A percentile compares a stretch with the other conserved stretches of the same genome.
phyloP scores from a whole-genome alignment of 2,888 invertebrate species.

The Philopedon plagiatum region DNA sequence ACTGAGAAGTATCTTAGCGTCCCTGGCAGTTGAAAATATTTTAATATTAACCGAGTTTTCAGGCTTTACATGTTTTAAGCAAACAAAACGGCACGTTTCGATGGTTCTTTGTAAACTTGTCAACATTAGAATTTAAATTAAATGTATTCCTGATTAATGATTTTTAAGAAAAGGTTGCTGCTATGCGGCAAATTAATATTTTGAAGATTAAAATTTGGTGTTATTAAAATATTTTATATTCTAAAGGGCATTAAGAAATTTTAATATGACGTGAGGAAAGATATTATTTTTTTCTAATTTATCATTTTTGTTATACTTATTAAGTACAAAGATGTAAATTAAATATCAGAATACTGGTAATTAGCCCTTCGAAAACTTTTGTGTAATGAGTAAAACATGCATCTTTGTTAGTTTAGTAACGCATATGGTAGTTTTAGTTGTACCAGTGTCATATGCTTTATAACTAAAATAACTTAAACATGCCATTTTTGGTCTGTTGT shows the following conservation, averaged over 20 bases:
- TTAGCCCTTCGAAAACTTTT: no score
- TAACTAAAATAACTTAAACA: no score
- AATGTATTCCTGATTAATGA: neutral
- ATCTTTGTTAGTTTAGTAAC: no score
- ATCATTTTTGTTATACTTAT: no score
- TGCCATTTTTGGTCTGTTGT: no score
- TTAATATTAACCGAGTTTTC: conserved; percentile 6
- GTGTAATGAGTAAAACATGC: no score
- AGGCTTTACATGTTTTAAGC: conserved; percentile 7
- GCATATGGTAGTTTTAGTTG: no score
- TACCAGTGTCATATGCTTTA: no score
- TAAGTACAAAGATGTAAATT: no score
- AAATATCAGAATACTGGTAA: no score
- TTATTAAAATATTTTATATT: neutral
- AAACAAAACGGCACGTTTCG: neutral
- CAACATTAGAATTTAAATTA: conserved; percentile 2
- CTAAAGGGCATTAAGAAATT: neutral
- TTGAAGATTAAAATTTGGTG: neutral
- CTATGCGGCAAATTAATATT: neutral
- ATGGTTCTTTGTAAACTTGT: neutral
- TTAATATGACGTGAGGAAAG: neutral
- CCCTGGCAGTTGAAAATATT: neutral
- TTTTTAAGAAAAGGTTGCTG: neutral
- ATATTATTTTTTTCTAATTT: neutral
- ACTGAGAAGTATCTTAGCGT: neutral